Evolutionary conservation across 2,113 vertebrate species (phyloP), one percentile per base, ranked within the genome.

Genomic region (Lophura nycthemera): DNA sequence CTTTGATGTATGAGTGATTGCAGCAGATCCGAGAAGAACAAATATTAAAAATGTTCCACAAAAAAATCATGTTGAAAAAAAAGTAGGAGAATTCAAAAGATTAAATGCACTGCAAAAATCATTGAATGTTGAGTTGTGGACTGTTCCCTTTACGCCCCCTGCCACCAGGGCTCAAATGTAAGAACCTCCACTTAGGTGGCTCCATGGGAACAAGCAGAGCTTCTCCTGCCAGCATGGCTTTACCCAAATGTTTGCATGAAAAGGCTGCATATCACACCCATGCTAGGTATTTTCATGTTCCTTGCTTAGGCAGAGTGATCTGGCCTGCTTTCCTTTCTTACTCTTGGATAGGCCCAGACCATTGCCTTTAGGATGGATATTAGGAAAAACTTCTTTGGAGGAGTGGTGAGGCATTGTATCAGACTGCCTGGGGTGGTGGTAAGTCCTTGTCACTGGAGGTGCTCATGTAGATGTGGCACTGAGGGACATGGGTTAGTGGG

Each of bases 191-290:
- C 20, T 3, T 65, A 78, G 65, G 29, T 4, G 42, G 24, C 38
- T 32, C 34, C 71, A 65, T 3, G 1, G 2, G 5, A 10, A 19
- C 11, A 57, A 38, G 43, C 7, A 80, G 34, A 67, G 38, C 38
- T 72, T 57, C 22, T 27, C 45, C 45, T 67, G 40, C 45, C 70
- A 61, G 75, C 45, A 19, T 3, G 19, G 16, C 59, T 61, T n/a
- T 34, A 50, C 22, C 34, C 22, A n/a, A n/a, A 38, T 0, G 2
- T 13, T 34, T 48, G 57, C n/a, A 27, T 29, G 3, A 29, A 34
- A 59, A 69, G 24, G 32, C 64, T 14, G 15, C 2, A 1, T 4
- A 24, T 34, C 18, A 5, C 0, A 4, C 29, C 30, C 2, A 0
- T 17, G 56, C 38, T 32, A 43, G 38, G 20, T 24, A 40, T 75